Evolutionary conservation across 2,797 vertebrate species (phyloP).

Genomic region (Artibeus jamaicensis): DNA sequence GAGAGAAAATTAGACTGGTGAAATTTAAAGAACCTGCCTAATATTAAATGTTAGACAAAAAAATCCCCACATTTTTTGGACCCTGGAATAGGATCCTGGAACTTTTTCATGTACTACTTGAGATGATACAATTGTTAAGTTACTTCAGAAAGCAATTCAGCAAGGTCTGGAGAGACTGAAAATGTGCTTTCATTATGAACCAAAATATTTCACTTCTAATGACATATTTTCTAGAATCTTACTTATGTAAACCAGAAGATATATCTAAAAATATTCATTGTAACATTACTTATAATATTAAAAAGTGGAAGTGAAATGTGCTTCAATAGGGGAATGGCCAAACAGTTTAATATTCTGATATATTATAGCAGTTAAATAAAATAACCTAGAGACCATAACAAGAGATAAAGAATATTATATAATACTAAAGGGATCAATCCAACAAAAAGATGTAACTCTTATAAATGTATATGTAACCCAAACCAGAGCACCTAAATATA

Average conservation of each 20-base stretch:
- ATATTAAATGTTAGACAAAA: background rate
- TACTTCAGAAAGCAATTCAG: conserved; percentile 1
- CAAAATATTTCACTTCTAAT: background rate
- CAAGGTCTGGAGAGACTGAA: background rate
- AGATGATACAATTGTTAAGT: background rate
- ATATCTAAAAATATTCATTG: background rate
- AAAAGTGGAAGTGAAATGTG: background rate
- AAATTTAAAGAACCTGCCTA: background rate
- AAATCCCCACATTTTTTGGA: background rate
- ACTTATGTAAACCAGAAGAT: background rate
- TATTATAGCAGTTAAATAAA: background rate
- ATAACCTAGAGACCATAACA: background rate
- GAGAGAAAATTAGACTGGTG: background rate
- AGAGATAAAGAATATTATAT: background rate
- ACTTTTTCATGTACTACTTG: background rate
- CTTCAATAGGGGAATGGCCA: background rate
- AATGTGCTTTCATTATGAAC: background rate
- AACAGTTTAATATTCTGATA: background rate
- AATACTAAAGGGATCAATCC: background rate
- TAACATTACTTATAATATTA: background rate
- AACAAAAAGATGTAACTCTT: background rate
- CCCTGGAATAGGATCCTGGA: background rate
- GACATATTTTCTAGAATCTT: background rate
- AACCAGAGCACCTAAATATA: background rate
- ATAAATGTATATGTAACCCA: background rate